Percentiles rank a stretch among this genome's conserved stretches.
Conservation (phyloP, 2,888 invertebrate species). For the Trichopoda pennipes region DNA sequence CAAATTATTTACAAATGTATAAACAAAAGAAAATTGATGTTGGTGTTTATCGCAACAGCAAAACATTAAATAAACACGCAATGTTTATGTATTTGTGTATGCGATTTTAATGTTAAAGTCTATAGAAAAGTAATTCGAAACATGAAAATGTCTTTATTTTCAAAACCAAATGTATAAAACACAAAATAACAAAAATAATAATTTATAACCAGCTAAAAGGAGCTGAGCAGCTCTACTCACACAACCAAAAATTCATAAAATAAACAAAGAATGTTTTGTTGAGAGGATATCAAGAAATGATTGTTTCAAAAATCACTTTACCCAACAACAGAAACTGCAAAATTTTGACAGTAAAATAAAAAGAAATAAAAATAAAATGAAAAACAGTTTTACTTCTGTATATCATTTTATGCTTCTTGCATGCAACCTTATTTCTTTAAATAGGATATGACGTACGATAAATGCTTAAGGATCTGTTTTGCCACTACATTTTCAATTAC, state of each 20-base stretch:
- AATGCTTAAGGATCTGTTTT: constrained; percentile 11
- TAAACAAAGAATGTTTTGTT: constrained; percentile 10
- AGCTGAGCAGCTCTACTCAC: background rate
- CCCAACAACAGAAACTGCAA: too few relatives aligned
- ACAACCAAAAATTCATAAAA: too few relatives aligned
- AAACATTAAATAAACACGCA: constrained; percentile 44
- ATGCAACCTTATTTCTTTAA: background rate
- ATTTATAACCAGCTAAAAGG: background rate
- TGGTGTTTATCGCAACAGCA: constrained; percentile 38
- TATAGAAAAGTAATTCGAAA: constrained; percentile 53
- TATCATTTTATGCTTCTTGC: background rate
- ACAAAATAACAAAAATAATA: constrained; percentile 26
- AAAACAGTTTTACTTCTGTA: background rate
- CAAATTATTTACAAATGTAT: constrained; percentile 11
- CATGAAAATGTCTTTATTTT: constrained; percentile 65
- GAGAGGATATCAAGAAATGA: constrained; percentile 27
- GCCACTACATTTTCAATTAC: too few relatives aligned
- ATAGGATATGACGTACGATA: constrained; percentile 14
- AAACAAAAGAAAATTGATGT: constrained; percentile 17
- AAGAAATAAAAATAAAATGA: constrained; percentile 3
- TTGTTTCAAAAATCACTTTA: background rate
- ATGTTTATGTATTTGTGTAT: constrained; percentile 32
- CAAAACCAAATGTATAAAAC: constrained; percentile 22
- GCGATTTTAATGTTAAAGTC: constrained; percentile 57
- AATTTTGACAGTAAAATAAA: background rate